phyloP scores from a whole-genome alignment of 1,140 invertebrate species.

The Drosophila azteca region DNA sequence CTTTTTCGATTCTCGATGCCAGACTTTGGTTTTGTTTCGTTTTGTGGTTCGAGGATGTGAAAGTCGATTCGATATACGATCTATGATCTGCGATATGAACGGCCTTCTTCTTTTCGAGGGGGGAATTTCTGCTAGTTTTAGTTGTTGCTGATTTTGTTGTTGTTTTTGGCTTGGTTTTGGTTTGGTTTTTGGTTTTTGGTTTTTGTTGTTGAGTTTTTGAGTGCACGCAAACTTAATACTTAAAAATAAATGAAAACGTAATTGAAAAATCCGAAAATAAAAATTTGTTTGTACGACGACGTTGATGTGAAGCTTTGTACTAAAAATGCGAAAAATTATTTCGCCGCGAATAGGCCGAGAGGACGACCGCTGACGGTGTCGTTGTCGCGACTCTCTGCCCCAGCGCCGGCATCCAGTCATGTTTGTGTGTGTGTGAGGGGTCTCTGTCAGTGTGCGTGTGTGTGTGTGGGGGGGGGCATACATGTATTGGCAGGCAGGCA shows the following conservation, averaged over 20 bases:
- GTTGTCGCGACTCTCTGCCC: constrained; percentile 49
- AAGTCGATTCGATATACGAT: constrained; percentile 46
- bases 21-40: constrained; percentile 15
- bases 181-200: too few species aligned
- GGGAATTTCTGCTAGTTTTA: constrained; percentile 52
- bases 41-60: constrained; percentile 17
- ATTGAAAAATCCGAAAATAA: constrained; percentile 84
- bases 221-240: constrained; percentile 81
- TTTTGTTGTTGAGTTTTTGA: constrained; percentile 61
- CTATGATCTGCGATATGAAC: constrained; percentile 37
- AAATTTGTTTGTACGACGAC: constrained; percentile 84
- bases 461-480: constrained; percentile 29
- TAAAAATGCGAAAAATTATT: constrained; percentile 84
- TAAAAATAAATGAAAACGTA: constrained; percentile 83
- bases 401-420: constrained; percentile 9
- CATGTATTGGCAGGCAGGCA: constrained; percentile 52
- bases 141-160: constrained; percentile 56
- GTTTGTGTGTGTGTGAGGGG: constrained; percentile 21
- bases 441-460: constrained; percentile 15
- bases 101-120: too few species aligned
- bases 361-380: constrained; percentile 65
- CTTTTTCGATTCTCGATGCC: constrained; percentile 20
- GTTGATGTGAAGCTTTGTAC: constrained; percentile 84
- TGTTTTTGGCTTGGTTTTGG: constrained; percentile 30
- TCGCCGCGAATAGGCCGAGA: constrained; percentile 83